A percentile compares a stretch with the other conserved stretches of the same genome.
phyloP scores from a whole-genome alignment of 2,797 vertebrate genomes.

The Pogoniulus pusillus region DNA sequence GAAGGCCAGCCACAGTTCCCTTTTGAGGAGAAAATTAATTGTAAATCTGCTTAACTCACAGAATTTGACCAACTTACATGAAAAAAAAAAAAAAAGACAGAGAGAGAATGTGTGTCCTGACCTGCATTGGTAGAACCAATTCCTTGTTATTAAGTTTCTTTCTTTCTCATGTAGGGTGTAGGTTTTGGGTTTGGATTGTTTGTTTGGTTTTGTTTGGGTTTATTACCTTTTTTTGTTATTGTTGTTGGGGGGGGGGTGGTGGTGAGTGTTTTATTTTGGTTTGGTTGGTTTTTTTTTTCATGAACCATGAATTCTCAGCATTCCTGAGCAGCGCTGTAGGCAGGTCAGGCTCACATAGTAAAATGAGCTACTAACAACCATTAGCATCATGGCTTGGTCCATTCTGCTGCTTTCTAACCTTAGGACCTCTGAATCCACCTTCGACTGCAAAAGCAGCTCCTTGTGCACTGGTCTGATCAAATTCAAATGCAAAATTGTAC shows the following conservation, averaged over 20 bases:
- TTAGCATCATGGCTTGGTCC: not conserved
- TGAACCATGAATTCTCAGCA: not conserved
- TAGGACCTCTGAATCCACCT: not conserved
- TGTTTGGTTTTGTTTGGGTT: too few species aligned
- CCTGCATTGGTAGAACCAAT: not conserved
- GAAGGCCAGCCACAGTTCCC: not conserved
- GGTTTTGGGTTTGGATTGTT: too few species aligned
- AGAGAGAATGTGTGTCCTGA: not conserved
- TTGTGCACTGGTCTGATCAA: not conserved
- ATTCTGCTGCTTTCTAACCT: not conserved
- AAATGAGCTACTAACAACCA: not conserved
- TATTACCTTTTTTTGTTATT: too few species aligned
- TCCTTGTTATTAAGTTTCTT: not conserved
- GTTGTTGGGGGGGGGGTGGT: too few species aligned
- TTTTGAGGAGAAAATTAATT: not conserved
- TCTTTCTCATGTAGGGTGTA: not conserved
- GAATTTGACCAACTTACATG: not conserved
- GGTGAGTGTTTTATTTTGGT: not conserved
- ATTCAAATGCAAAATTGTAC: not conserved
- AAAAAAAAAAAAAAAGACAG: not conserved
- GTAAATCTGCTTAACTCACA: not conserved
- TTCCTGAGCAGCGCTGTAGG: not conserved
- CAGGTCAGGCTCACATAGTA: not conserved
- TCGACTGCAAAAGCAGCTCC: not conserved
- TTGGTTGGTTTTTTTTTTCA: not conserved